Evolutionary conservation across 2,888 invertebrate species (phyloP), one percentile per base, ranked within the genome.

Genomic region (Argyra leucocephala): DNA sequence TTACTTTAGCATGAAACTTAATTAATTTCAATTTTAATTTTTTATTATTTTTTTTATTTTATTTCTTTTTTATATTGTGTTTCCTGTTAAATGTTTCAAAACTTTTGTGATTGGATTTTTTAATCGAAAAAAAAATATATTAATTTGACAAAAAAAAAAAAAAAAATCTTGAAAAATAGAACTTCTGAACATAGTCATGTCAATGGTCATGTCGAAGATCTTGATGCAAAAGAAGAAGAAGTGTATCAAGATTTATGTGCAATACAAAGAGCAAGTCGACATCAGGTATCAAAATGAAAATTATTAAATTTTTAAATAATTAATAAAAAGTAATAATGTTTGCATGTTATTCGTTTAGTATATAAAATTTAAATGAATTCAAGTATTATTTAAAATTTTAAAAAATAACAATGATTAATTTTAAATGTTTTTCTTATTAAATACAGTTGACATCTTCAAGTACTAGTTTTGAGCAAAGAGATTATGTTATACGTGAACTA

Each of bases 201-300:
- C 70, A 78, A 79, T 73, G 78, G 76, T 73, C 75, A 75, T 69
- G 77, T 74, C 71, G 78, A 80, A 72, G 79, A 79, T 71, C 75
- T 75, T 71, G 79, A 80, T 72, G 76, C 79, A 70, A 87, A 88
- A 82, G 91, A 91, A 79, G 94, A 95, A 81, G 92, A 93, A 83
- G 92, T 94, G 81, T 95, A 95, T 85, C 93, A 94, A 83, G 94
- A 94, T 84, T 86, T 95, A 77, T 93, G 92, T 84, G 88, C 87
- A 73, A 85, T 90, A 76, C 84, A 84, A 81, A 81, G 80, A 74
- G 79, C 81, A 72, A 80, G 80, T 73, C 79, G 81, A 76, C 82
- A 81, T 74, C 81, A 81, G 79, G 82, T 82, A 79, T 75, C 70
- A n/a, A n/a, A 22, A 15, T 15, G 6, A 23, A 59, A 4, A 31